A percentile compares a stretch with the other conserved stretches of the same genome.
Evolutionary conservation across 1,140 invertebrate species (phyloP).

Genomic region (Papilio helenus): DNA sequence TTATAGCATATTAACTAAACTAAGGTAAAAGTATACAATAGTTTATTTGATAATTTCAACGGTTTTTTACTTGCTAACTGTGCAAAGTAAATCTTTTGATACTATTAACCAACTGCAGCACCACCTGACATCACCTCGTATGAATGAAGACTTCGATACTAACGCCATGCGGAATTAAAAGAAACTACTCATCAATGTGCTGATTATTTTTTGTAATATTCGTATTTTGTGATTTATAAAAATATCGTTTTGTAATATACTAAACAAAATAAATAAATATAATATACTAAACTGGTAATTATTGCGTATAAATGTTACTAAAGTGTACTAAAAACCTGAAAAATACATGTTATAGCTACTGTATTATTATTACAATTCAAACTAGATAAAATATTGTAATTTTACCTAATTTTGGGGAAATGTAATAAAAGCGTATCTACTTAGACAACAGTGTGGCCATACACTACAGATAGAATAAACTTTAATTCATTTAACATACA

Average conservation of each 20-base stretch:
- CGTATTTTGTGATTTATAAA: neutral
- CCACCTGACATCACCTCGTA: neutral
- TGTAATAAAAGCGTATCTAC: too few relatives aligned
- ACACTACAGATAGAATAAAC: too few relatives aligned
- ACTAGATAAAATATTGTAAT: too few relatives aligned
- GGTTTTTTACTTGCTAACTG: neutral
- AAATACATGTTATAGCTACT: too few relatives aligned
- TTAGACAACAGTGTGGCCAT: too few relatives aligned
- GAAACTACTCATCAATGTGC: neutral
- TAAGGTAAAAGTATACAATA: neutral
- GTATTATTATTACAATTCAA: too few relatives aligned
- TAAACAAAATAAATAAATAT: too few relatives aligned
- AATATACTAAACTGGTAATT: too few relatives aligned
- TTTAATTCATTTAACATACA: neutral
- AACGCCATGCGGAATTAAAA: neutral
- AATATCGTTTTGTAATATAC: too few relatives aligned
- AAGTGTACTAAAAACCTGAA: too few relatives aligned
- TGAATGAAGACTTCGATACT: neutral
- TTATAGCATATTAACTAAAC: neutral
- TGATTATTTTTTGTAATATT: neutral
- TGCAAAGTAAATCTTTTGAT: neutral
- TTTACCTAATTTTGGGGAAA: too few relatives aligned
- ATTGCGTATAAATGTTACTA: too few relatives aligned
- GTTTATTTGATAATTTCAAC: neutral
- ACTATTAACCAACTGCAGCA: neutral